phyloP scores from a whole-genome alignment of 1,140 invertebrate species.

The Bombus huntii region DNA sequence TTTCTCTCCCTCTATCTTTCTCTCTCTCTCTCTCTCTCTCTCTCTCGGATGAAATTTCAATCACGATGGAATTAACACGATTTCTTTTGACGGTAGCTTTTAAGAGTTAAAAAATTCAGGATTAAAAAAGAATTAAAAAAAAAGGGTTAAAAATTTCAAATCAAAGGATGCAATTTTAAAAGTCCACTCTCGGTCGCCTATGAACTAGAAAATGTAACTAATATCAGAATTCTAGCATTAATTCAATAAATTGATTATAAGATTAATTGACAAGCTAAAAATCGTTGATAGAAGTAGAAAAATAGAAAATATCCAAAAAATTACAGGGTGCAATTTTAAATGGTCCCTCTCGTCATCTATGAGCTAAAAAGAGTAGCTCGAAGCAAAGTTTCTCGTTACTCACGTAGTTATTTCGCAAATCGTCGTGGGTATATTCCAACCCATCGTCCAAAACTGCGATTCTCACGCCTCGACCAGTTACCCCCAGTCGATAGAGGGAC shows the following conservation, averaged over 20 bases:
- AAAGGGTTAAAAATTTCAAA: background rate
- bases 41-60: background rate
- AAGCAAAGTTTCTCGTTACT: slow-evolving; percentile 73
- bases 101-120: background rate
- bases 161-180: background rate
- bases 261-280: too few relatives aligned
- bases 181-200: background rate
- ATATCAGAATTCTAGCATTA: background rate
- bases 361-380: background rate
- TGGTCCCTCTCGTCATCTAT: slow-evolving; percentile 41
- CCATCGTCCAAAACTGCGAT: slow-evolving; percentile 95
- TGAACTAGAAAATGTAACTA: background rate
- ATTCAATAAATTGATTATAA: too few relatives aligned
- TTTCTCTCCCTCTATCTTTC: too few relatives aligned
- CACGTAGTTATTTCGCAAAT: slow-evolving; percentile 91
- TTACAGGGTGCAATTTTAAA: background rate
- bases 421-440: slow-evolving; percentile 91
- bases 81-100: background rate
- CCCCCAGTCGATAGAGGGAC: slow-evolving; percentile 90
- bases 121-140: too few relatives aligned
- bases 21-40: too few relatives aligned
- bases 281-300: too few relatives aligned
- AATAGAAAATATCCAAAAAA: too few relatives aligned
- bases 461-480: slow-evolving; percentile 91
- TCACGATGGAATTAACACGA: background rate